Base-by-base conservation (phyloP, 2,797 vertebrate species). In the Yasuhikotakia modesta region DNA sequence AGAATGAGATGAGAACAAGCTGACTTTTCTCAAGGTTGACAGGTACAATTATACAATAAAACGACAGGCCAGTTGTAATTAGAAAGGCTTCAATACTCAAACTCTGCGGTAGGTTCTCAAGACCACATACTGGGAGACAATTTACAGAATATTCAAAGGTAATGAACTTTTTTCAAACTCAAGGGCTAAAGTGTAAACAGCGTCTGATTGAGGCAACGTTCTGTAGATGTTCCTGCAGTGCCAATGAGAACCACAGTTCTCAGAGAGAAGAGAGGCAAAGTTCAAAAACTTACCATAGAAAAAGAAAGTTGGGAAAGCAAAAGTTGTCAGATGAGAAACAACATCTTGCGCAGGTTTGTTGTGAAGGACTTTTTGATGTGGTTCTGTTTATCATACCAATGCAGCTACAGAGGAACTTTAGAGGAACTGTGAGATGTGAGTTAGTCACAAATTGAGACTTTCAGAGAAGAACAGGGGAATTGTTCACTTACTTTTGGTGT, bases 181-280 rank as follows among this genome's bases (percentile, higher is more conserved):
- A 43, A 48, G 39, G 7, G 4, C 53, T 35, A 21, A n/a, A 50
- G 57, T 55, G 45, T 79, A 61, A 73, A 73, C 64, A 60, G 30
- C 12, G 66, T 52, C 19, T 27, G 53, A 50, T 48, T 71, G 21
- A 72, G 35, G 50, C 14, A 19, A 17, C 12, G 14, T 27, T 12
- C 53, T 46, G 22, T 60, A 48, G 63, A 45, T 8, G 17, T 63
- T 27, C 71, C 71, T 48, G 58, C 19, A 48, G 16, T 17, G 32
- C 24, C 39, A 63, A 8, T 27, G 11, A 12, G 48, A n/a, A n/a
- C n/a, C n/a, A n/a, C n/a, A n/a, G n/a, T n/a, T n/a, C n/a, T n/a
- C n/a, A n/a, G n/a, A n/a, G n/a, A n/a, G n/a, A n/a, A n/a, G 32
- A 71, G 69, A 13, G 16, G 2, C 5, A 14, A 50, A 70, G 52